phyloP scores from a whole-genome alignment of 2,113 vertebrate genomes.

The Laticauda laticaudata region DNA sequence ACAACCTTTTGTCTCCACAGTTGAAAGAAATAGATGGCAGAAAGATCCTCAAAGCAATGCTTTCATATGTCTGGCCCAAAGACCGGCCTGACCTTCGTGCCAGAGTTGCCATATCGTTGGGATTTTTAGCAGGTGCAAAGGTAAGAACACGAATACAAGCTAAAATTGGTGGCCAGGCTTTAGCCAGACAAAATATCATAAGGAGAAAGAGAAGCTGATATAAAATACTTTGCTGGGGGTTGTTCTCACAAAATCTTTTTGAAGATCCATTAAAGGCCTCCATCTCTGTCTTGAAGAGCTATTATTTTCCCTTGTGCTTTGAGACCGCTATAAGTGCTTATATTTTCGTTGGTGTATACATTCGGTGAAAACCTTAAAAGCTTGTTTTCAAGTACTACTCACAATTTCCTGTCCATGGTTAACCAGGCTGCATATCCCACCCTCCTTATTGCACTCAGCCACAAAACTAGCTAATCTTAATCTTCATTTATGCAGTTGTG shows the following conservation, averaged over 20 bases:
- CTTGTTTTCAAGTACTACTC: not conserved
- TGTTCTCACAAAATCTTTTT: not conserved
- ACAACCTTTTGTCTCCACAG: constrained; percentile 65
- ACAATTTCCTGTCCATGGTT: not conserved
- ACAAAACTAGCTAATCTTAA: not conserved
- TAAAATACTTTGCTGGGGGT: not conserved
- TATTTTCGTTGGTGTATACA: not conserved
- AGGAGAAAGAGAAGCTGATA: not conserved
- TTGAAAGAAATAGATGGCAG: constrained; percentile 86
- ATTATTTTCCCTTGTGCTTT: not conserved
- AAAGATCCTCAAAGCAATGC: constrained; percentile 88
- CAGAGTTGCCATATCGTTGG: constrained; percentile 87
- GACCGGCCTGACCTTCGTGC: constrained; percentile 91
- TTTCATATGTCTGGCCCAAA: constrained; percentile 94
- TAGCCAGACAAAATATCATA: not conserved
- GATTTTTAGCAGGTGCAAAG: constrained; percentile 89
- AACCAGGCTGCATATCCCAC: not conserved
- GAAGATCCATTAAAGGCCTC: not conserved
- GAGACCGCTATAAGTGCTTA: not conserved
- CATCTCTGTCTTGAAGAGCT: not conserved
- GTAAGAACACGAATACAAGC: constrained; percentile 63
- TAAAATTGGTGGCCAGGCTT: not conserved
- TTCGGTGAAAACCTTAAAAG: not conserved
- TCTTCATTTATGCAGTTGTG: not conserved
- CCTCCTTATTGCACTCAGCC: not conserved